Conservation (phyloP, 2,797 vertebrate species). For the Alfaro cultratus region DNA sequence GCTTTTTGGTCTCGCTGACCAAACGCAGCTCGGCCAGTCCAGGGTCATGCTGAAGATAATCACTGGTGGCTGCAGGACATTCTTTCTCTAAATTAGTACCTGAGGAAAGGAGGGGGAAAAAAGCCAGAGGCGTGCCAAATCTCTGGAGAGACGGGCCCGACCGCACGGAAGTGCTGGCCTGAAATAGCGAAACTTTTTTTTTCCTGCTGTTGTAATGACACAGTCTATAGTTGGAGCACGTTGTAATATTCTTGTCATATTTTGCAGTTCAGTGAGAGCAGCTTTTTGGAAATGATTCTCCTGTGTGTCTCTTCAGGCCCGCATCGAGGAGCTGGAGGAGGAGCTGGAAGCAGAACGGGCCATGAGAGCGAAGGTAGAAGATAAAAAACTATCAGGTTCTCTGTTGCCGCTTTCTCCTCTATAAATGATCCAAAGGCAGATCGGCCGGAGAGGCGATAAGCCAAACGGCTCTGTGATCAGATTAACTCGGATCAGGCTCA, state of each 20-base stretch:
- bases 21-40: slow-evolving; percentile 46
- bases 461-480: slow-evolving; percentile 17
- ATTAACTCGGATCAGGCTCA: slow-evolving; percentile 1
- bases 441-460: slow-evolving; percentile 9
- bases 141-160: slow-evolving; percentile 40
- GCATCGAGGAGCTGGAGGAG: slow-evolving; percentile 86
- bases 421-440: slow-evolving; percentile 17
- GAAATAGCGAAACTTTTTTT: slow-evolving; percentile 63
- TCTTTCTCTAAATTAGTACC: slow-evolving; percentile 79
- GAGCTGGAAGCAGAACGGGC: slow-evolving; percentile 84
- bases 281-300: neutral
- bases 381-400: neutral
- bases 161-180: slow-evolving; percentile 51
- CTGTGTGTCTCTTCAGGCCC: slow-evolving; percentile 70
- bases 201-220: slow-evolving; percentile 35
- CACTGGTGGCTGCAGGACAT: slow-evolving; percentile 69
- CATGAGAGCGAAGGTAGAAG: slow-evolving; percentile 82
- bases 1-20: slow-evolving; percentile 23
- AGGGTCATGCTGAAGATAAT: slow-evolving; percentile 70
- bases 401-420: neutral
- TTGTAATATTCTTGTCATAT: slow-evolving; percentile 1
- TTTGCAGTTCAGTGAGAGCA: neutral
- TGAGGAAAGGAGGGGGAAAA: slow-evolving; percentile 55
- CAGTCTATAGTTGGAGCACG: slow-evolving; percentile 9
- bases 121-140: slow-evolving; percentile 59